Conservation (phyloP, 2,113 vertebrate species). For the Sus scrofa region DNA sequence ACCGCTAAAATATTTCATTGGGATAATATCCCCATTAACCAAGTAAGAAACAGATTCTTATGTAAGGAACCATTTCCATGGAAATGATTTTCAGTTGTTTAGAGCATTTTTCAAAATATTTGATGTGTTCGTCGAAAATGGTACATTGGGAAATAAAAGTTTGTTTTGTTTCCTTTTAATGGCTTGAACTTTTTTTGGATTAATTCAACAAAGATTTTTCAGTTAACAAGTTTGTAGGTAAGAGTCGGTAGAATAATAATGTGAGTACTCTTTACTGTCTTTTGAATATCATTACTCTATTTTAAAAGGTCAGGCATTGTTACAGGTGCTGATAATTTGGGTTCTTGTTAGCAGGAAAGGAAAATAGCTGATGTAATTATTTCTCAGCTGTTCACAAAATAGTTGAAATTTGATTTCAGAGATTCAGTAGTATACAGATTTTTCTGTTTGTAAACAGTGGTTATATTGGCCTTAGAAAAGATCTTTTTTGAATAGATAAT, state of each 20-base stretch:
- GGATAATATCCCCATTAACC: background rate
- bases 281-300: background rate
- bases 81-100: background rate
- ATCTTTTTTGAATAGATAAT: conserved; percentile 46
- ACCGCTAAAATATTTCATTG: background rate
- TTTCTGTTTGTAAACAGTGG: conserved; percentile 17
- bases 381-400: conserved; percentile 18
- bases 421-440: background rate
- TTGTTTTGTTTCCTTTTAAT: conserved; percentile 27
- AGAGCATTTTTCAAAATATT: conserved; percentile 40
- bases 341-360: background rate
- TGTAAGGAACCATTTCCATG: background rate
- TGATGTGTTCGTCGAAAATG: background rate
- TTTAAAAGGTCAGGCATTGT: background rate
- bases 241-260: background rate
- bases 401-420: conserved; percentile 38
- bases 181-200: background rate
- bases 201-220: conserved; percentile 1
- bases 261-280: background rate
- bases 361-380: conserved; percentile 12
- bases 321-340: background rate
- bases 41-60: conserved; percentile 22
- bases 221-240: background rate
- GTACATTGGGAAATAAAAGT: background rate
- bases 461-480: conserved; percentile 33